A percentile compares a stretch with the other conserved stretches of the same genome.
Conservation (phyloP, 2,797 vertebrate species). For the Ctenopoma kingsleyae region DNA sequence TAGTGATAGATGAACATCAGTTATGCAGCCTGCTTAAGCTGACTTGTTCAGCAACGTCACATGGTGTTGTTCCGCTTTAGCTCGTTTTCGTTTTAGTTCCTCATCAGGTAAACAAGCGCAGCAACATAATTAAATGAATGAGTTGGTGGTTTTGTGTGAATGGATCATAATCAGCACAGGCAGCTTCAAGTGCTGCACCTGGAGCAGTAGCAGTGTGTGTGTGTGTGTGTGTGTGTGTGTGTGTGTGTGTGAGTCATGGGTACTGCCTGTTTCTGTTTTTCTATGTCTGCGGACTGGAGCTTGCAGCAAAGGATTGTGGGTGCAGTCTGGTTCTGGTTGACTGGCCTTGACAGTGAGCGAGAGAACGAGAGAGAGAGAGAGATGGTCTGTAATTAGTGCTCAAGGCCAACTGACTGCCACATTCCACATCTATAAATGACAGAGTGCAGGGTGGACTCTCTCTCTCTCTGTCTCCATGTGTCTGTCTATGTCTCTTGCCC, state of each 20-base stretch:
- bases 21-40: background rate
- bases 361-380: conserved; percentile 10
- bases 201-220: background rate
- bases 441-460: conserved; percentile 57
- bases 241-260: conserved; percentile 2
- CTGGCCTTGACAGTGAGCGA: conserved; percentile 53
- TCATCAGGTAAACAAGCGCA: conserved; percentile 17
- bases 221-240: conserved; percentile 23
- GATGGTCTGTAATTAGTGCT: conserved; percentile 79
- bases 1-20: too few relatives aligned
- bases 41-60: background rate
- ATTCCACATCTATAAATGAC: conserved; percentile 81
- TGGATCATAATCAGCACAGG: conserved; percentile 21
- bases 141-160: conserved; percentile 36
- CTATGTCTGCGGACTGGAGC: conserved; percentile 54
- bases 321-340: conserved; percentile 72
- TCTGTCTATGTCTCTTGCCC: conserved; percentile 42
- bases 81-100: conserved; percentile 16
- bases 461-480: background rate
- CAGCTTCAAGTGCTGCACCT: conserved; percentile 28
- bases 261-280: conserved; percentile 19
- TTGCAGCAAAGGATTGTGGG: conserved; percentile 69
- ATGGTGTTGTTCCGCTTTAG: background rate
- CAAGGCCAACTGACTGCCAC: conserved; percentile 64
- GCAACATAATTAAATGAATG: conserved; percentile 25